Percentiles rank a stretch among this genome's conserved stretches.
phyloP scores from a whole-genome alignment of 2,888 invertebrate genomes.

The Dermolepida albohirtum region DNA sequence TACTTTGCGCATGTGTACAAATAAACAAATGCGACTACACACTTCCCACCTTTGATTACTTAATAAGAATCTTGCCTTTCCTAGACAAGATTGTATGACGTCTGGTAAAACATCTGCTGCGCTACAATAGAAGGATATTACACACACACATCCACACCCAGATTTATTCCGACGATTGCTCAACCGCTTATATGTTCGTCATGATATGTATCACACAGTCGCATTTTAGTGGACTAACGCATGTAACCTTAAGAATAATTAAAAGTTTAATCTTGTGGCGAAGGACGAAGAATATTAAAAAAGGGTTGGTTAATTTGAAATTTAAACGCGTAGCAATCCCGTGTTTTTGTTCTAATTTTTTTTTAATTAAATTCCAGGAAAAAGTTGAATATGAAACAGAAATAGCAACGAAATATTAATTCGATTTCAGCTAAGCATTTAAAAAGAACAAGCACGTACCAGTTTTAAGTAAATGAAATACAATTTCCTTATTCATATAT shows the following conservation, averaged over 20 bases:
- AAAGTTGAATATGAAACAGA: too few species aligned
- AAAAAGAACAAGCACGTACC: too few species aligned
- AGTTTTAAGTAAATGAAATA: too few species aligned
- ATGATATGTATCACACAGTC: constrained; percentile 7
- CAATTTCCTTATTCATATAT: too few species aligned
- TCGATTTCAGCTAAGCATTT: too few species aligned
- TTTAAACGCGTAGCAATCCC: too few species aligned
- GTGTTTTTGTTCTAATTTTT: too few species aligned
- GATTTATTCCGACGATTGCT: constrained; percentile 28
- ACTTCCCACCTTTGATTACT: constrained; percentile 37
- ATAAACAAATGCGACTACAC: constrained; percentile 18
- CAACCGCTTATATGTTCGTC: constrained; percentile 1
- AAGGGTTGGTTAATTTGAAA: too few species aligned
- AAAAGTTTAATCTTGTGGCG: too few species aligned
- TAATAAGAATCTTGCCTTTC: constrained; percentile 35
- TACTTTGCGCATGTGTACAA: neutral
- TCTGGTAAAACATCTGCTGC: constrained; percentile 34
- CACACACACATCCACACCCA: constrained; percentile 16
- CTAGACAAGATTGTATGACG: constrained; percentile 31
- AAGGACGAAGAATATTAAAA: too few species aligned
- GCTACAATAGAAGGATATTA: constrained; percentile 28
- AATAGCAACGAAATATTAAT: too few species aligned
- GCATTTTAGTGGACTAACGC: neutral
- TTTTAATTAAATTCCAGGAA: too few species aligned
- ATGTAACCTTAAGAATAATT: constrained; percentile 3